Base-by-base conservation (phyloP, 2,797 vertebrate species). In the Vespertilio murinus region DNA sequence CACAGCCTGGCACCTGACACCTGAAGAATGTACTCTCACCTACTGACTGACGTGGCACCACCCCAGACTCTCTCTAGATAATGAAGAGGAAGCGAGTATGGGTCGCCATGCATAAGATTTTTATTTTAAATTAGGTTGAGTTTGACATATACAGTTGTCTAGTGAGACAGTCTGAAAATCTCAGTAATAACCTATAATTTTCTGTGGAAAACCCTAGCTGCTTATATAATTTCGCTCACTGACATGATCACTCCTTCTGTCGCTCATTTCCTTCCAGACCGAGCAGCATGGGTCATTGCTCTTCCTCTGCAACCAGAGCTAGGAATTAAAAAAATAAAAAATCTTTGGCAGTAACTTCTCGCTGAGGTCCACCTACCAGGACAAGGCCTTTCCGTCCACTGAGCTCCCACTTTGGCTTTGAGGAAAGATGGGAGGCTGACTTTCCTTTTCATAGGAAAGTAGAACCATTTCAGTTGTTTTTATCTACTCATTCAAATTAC, bases 371-470 rank as follows among this genome's bases (percentile, higher is more conserved):
- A 67, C 18, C 23, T 28, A 40, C 64, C 49, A 75, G 8, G 20
- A 42, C 8, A 81, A 64, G 8, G n/a, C 40, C 69, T 79, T 91
- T 79, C 61, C 13, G 67, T 64, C 20, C 38, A 83, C 2, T 74
- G 69, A 38, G 25, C 69, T 93, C 42, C 42, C 22, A 49, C 17
- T 89, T 17, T 28, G 3, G 42, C 25, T 92, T 93, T 67, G 71
- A 79, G 49, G 42, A 91, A 47, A 93, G 40, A 8, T 49, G 22
- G 5, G n/a, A 91, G 33, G 2, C 47, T 82, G 49, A 79, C 33
- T 52, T 90, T 93, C 79, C 40, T 56, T 74, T 90, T 69, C 67
- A 54, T 22, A 40, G 71, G 64, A 86, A 89, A 91, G 17, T 47
- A 59, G 88, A 75, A 81, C 33, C 49, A 65, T 28, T 92, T 67